Percentiles rank a stretch among this genome's conserved stretches.
These are phyloP conservation scores for Ancistrus triradiatus DNA, from an alignment of 2,113 vertebrate species.

Conservation along the genomic window DNA sequence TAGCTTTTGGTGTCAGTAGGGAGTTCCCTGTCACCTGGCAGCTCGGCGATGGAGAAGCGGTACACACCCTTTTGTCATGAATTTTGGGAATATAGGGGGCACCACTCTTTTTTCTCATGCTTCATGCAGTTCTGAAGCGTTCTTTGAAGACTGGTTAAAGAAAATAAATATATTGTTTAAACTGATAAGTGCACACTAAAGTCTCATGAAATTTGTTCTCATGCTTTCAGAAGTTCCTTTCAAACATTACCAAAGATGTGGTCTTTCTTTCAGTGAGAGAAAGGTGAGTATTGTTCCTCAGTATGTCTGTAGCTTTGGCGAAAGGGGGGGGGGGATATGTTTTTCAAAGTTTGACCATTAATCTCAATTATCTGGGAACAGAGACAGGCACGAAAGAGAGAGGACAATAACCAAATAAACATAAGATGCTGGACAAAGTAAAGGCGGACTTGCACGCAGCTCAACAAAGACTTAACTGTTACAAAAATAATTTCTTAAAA, in stretches of 20 bases:
- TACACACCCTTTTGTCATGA: conserved; percentile 92
- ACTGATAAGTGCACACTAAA: too few relatives aligned
- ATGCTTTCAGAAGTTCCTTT: background rate
- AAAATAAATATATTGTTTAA: too few relatives aligned
- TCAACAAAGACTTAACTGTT: too few relatives aligned
- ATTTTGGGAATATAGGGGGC: conserved; percentile 92
- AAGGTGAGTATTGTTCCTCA: conserved; percentile 92
- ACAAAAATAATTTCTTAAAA: too few relatives aligned
- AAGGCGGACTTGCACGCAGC: too few relatives aligned
- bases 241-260: conserved; percentile 85
- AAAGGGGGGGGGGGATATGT: conserved; percentile 89
- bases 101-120: conserved; percentile 86
- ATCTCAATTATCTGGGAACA: conserved; percentile 92
- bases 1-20: conserved; percentile 83
- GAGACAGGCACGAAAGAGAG: conserved; percentile 1
- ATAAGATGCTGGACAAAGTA: too few relatives aligned
- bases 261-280: conserved; percentile 96
- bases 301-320: conserved; percentile 87
- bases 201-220: too few relatives aligned
- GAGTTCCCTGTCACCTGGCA: conserved; percentile 89
- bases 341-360: conserved; percentile 97
- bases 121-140: conserved; percentile 83
- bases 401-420: too few relatives aligned
- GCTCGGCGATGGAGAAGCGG: conserved; percentile 93
- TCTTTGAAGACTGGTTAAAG: conserved; percentile 87